Evolutionary conservation across 2,797 vertebrate genomes (phyloP).

Genomic region (Molossus alvarezi): DNA sequence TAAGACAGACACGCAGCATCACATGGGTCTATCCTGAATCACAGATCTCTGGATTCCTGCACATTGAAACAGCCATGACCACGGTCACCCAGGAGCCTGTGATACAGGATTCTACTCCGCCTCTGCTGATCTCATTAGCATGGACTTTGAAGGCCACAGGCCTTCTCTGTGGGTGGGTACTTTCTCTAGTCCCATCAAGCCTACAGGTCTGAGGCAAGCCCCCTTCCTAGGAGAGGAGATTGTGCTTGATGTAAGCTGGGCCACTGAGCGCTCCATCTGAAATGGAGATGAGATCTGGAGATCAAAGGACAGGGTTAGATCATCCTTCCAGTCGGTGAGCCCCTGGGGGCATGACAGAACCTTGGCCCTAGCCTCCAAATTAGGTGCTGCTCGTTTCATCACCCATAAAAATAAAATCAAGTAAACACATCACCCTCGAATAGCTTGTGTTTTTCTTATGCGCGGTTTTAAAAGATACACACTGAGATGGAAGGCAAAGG

Average conservation of each 20-base stretch:
- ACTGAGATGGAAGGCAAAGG: not conserved
- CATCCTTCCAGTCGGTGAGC: not conserved
- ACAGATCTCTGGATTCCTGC: not conserved
- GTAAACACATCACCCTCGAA: not conserved
- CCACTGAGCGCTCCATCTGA: not conserved
- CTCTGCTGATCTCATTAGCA: not conserved
- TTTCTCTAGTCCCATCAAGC: not conserved
- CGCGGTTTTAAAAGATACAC: not conserved
- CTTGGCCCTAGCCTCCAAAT: not conserved
- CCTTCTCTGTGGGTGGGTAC: not conserved
- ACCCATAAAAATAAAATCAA: not conserved
- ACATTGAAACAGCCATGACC: not conserved
- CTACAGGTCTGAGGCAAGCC: not conserved
- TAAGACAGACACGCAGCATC: not conserved
- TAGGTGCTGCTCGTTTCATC: not conserved
- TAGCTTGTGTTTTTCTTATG: not conserved
- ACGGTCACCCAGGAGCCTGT: not conserved
- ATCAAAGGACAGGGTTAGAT: not conserved
- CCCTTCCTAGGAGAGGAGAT: not conserved
- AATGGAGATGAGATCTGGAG: not conserved
- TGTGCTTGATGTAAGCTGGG: not conserved
- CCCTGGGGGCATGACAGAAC: not conserved
- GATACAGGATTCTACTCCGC: not conserved
- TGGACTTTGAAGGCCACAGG: not conserved
- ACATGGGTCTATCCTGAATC: not conserved